phyloP scores from a whole-genome alignment of 1,140 invertebrate species.

The Monomorium pharaonis region DNA sequence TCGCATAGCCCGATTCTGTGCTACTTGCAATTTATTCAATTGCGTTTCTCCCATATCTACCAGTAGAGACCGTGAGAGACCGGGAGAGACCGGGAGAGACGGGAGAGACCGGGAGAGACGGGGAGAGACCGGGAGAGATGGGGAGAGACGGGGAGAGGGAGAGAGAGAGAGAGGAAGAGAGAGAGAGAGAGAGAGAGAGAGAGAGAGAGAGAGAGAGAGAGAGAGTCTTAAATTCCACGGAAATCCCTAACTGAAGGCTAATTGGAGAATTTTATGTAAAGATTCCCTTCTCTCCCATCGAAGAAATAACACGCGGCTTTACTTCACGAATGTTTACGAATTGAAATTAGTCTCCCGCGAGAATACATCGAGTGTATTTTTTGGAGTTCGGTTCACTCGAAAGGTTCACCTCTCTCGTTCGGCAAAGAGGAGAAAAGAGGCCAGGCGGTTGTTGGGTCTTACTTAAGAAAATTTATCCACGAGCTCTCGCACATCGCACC shows the following conservation, averaged over 20 bases:
- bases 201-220: no score
- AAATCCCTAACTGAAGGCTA: neutral
- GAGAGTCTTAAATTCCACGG: neutral
- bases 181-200: no score
- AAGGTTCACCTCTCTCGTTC: neutral
- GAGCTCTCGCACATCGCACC: neutral
- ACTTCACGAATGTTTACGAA: conserved; percentile 18
- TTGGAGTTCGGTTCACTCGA: neutral
- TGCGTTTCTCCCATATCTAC: no score
- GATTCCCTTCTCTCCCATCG: neutral
- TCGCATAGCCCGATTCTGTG: no score
- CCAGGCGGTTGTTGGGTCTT: neutral
- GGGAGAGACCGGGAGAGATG: no score
- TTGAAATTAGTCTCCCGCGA: neutral
- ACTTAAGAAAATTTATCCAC: conserved; percentile 34
- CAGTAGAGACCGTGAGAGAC: no score
- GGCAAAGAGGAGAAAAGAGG: neutral
- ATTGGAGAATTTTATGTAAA: neutral
- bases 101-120: no score
- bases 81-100: no score
- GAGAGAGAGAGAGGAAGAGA: no score
- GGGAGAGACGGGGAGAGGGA: no score
- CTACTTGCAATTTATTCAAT: no score
- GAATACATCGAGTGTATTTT: neutral
- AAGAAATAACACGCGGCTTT: neutral